These are phyloP conservation scores for Heliconius congener DNA, from an alignment of 1,140 invertebrate genomes.

Conservation along the genomic window DNA sequence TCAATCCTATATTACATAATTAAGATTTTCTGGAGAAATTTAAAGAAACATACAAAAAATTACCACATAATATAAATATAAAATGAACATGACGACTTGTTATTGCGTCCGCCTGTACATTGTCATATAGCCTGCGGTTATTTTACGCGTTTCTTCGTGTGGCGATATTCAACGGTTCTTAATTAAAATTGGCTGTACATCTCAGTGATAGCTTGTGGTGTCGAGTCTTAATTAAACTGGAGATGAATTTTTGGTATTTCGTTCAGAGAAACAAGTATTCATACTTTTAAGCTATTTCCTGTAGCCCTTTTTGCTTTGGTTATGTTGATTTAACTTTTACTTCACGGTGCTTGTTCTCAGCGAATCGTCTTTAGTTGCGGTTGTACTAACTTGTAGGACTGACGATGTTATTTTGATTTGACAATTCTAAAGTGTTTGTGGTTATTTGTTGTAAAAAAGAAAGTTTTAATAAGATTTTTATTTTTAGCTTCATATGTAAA, in stretches of 20 bases:
- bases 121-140: conserved; percentile 65
- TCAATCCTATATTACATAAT: too few species aligned
- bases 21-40: too few species aligned
- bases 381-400: too few species aligned
- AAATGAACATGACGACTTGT: not conserved
- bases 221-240: conserved; percentile 38
- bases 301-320: not conserved
- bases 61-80: not conserved
- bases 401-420: too few species aligned
- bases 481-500: too few species aligned
- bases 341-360: not conserved
- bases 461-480: too few species aligned
- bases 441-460: too few species aligned
- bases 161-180: conserved; percentile 52
- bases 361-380: too few species aligned
- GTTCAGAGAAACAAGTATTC: not conserved
- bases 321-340: not conserved
- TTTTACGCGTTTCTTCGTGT: conserved; percentile 47
- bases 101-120: conserved; percentile 28
- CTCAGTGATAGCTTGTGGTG: conserved; percentile 40
- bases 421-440: too few species aligned
- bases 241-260: conserved; percentile 19
- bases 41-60: not conserved
- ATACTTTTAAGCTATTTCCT: not conserved
- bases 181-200: conserved; percentile 61